Conservation (phyloP, 2,113 vertebrate species). For the Hassar affinis region DNA sequence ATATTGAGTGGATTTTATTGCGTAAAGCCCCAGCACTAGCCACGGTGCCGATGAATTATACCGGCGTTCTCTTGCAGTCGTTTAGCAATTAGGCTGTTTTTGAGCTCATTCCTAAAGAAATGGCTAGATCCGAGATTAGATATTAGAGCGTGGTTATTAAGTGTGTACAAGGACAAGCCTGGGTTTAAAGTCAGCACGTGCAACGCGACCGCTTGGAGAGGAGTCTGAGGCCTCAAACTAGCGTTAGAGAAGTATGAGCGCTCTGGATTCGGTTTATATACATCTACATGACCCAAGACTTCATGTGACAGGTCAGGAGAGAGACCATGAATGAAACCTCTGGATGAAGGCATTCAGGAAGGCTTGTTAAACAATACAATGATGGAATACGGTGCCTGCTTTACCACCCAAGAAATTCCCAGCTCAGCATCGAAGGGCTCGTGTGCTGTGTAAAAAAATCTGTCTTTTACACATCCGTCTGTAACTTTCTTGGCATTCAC, state of each 20-base stretch:
- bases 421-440: no score
- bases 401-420: constrained; percentile 92
- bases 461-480: constrained; percentile 95
- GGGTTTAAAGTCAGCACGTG: background rate
- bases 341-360: constrained; percentile 8
- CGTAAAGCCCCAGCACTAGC: constrained; percentile 7
- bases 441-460: no score
- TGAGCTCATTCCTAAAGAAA: constrained; percentile 16
- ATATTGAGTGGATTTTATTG: constrained; percentile 24
- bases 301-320: constrained; percentile 32
- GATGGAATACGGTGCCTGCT: constrained; percentile 85
- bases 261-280: no score
- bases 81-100: constrained; percentile 13
- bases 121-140: background rate
- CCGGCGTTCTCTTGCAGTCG: background rate
- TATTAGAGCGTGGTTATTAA: background rate
- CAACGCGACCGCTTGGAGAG: background rate
- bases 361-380: constrained; percentile 51
- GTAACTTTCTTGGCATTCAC: constrained; percentile 99
- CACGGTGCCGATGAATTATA: constrained; percentile 15
- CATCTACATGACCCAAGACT: constrained; percentile 23
- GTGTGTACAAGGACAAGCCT: no score
- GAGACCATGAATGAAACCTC: constrained; percentile 37
- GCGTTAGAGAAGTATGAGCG: no score
- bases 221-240: background rate